Conservation (phyloP, 2,797 vertebrate genomes). For the Serranus cabrilla region DNA sequence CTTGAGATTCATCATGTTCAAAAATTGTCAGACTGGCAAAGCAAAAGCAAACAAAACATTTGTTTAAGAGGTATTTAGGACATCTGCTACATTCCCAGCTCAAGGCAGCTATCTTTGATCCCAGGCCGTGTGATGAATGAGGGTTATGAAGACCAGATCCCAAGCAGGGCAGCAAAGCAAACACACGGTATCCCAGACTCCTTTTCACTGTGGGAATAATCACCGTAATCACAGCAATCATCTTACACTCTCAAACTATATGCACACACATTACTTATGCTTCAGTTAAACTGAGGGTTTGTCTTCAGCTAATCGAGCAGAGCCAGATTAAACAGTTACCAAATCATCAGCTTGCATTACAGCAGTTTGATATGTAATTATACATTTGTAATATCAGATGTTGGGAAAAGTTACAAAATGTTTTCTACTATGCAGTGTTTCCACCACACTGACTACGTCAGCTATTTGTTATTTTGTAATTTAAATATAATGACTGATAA, state of each 20-base stretch:
- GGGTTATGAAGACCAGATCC: constrained; percentile 80
- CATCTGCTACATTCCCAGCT: constrained; percentile 69
- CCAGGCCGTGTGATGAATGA: constrained; percentile 77
- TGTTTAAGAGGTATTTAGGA: constrained; percentile 58
- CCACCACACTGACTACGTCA: constrained; percentile 15
- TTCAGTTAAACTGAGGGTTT: constrained; percentile 62
- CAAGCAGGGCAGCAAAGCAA: constrained; percentile 76
- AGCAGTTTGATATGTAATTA: constrained; percentile 42
- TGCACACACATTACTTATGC: constrained; percentile 78
- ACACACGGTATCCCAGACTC: constrained; percentile 75
- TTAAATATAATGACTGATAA: constrained; percentile 54
- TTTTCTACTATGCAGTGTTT: constrained; percentile 9
- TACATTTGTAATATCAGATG: constrained; percentile 47
- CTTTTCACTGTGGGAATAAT: constrained; percentile 73
- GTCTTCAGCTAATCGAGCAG: constrained; percentile 50
- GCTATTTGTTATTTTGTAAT: constrained; percentile 37
- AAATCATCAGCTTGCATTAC: constrained; percentile 38
- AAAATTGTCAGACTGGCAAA: constrained; percentile 41
- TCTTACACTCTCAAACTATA: constrained; percentile 79
- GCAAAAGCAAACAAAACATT: constrained; percentile 61
- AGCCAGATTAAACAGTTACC: constrained; percentile 72
- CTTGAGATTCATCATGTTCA: constrained; percentile 53
- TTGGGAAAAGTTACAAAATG: constrained; percentile 43
- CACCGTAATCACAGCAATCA: constrained; percentile 82
- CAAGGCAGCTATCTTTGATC: constrained; percentile 73